Percentiles rank a stretch among this genome's conserved stretches.
Evolutionary conservation across 2,888 invertebrate species (phyloP).

Genomic region (Stegophylla sp.): DNA sequence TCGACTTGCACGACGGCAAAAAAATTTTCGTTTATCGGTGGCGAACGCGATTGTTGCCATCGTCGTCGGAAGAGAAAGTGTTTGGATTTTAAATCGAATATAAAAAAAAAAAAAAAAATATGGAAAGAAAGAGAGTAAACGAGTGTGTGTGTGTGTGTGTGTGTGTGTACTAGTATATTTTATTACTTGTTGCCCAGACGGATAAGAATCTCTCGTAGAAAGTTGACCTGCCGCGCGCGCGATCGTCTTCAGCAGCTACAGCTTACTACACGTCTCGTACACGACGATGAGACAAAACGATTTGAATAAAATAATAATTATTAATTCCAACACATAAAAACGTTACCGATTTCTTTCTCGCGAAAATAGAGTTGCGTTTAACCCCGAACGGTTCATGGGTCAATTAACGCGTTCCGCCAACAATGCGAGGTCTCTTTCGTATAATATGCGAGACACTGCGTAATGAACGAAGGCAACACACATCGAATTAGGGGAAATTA

Average conservation of each 20-base stretch:
- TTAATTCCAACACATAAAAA: not conserved
- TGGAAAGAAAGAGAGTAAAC: constrained; percentile 52
- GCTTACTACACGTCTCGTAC: no score
- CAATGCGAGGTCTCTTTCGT: no score
- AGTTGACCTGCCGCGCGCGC: constrained; percentile 4
- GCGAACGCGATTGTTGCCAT: not conserved
- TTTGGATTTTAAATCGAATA: constrained; percentile 15
- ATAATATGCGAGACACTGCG: no score
- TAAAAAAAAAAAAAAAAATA: no score
- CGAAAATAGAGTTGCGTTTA: no score
- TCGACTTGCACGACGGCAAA: not conserved
- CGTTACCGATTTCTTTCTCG: no score
- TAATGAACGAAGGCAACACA: no score
- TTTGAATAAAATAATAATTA: not conserved
- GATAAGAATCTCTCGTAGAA: constrained; percentile 31
- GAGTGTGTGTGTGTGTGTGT: not conserved
- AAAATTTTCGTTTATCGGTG: not conserved
- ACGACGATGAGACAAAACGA: not conserved
- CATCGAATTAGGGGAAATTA: no score
- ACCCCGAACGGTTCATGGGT: no score
- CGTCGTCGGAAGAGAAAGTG: constrained; percentile 36
- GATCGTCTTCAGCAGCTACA: not conserved
- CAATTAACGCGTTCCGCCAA: no score
- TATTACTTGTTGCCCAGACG: constrained; percentile 38
- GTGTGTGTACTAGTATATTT: not conserved